Base-by-base conservation (phyloP, 2,113 vertebrate species). In the Perca fluviatilis region DNA sequence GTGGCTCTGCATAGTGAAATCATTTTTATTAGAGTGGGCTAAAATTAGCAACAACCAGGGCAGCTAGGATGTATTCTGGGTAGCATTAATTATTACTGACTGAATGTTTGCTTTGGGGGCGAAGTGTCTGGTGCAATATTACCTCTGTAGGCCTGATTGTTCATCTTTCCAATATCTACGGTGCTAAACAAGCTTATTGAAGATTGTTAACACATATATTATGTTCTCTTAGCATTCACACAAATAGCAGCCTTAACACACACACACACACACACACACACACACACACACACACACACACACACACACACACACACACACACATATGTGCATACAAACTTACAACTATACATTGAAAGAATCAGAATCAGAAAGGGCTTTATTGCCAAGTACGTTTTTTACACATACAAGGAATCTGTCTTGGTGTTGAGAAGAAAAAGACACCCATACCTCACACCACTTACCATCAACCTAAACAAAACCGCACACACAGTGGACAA, bases 1-100 rank as follows among this genome's bases (percentile, higher is more conserved):
- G 84, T 84, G 89, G 69, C 46, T 89, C 67, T 47, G 25, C 33
- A 50, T 3, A 21, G 74, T 73, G 47, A 60, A 89, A 82, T 43
- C 6, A 18, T 27, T 83, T 85, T 86, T 73, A 80, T 23, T 57
- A 61, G 47, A 15, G 11, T 70, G 64, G 33, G 61, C 47, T 83
- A 67, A 76, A 83, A 75, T 70, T 79, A 77, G 75, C 71, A 79
- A 73, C 56, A 71, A 61, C 40, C 50, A 53, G 15, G 40, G 40
- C 10, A 33, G 76, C 18, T 23, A 69, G 23, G 15, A 56, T 2
- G 9, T 11, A 46, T 67, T 71, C 40, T 27, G 36, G 57, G n/a
- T 56, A 61, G 15, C 23, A 64, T 0, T 21, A 19, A 71, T 53
- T 82, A 50, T 49, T 40, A 47, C n/a, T 36, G 66, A 36, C 6